Conservation (phyloP, 2,888 invertebrate species). For the Andrena haemorrhoa region DNA sequence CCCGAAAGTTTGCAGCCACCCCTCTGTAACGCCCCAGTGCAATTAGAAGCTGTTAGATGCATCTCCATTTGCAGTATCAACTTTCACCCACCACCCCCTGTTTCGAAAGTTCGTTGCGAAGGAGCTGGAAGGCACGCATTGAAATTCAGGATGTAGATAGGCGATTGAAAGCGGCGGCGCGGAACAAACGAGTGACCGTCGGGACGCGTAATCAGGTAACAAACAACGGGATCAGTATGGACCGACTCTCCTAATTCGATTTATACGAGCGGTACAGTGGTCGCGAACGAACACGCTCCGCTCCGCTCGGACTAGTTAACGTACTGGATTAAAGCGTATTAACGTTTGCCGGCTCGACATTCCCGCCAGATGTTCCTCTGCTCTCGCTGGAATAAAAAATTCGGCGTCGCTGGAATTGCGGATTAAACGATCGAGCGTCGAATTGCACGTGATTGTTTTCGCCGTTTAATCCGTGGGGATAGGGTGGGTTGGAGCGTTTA, state of each 20-base stretch:
- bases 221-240: constrained; percentile 60
- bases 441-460: too few relatives aligned
- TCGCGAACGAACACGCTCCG: constrained; percentile 43
- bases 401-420: not conserved
- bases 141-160: constrained; percentile 16
- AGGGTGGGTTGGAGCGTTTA: not conserved
- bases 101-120: not conserved
- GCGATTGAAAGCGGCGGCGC: constrained; percentile 14
- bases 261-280: constrained; percentile 46
- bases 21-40: too few relatives aligned
- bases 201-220: constrained; percentile 56
- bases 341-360: constrained; percentile 23
- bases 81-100: not conserved
- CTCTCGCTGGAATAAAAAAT: not conserved
- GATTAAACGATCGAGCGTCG: not conserved
- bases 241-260: constrained; percentile 65
- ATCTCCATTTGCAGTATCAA: not conserved
- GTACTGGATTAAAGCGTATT: constrained; percentile 62
- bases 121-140: not conserved
- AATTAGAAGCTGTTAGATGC: too few relatives aligned
- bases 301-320: constrained; percentile 41
- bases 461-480: not conserved
- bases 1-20: too few relatives aligned
- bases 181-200: constrained; percentile 38
- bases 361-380: not conserved